phyloP scores from a whole-genome alignment of 2,113 vertebrate species.

The Hepsetus odoe region DNA sequence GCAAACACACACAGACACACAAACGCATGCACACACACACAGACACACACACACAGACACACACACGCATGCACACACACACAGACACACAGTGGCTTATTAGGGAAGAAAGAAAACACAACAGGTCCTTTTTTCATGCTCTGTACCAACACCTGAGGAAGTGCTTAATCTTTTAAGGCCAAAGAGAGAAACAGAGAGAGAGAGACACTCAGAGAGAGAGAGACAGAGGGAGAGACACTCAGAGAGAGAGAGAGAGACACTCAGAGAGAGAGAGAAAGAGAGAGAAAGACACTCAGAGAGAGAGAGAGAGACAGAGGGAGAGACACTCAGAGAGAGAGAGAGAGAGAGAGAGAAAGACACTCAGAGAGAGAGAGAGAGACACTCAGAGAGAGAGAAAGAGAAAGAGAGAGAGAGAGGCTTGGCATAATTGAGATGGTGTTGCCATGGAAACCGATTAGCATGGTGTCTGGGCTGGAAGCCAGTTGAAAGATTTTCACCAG shows the following conservation, averaged over 20 bases:
- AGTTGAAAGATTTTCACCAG: conserved; percentile 30
- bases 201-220: background rate
- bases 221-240: background rate
- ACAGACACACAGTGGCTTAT: too few relatives aligned
- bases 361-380: conserved; percentile 43
- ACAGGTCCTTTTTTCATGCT: conserved; percentile 4
- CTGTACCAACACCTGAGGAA: background rate
- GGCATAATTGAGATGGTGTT: conserved; percentile 61
- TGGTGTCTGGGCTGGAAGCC: conserved; percentile 46
- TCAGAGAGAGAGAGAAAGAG: conserved; percentile 36
- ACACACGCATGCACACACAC: too few relatives aligned
- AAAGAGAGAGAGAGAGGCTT: conserved; percentile 10
- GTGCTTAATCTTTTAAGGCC: conserved; percentile 20
- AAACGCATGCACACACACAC: background rate
- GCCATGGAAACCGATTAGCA: conserved; percentile 73
- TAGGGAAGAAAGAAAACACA: conserved; percentile 41
- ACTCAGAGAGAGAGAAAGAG: conserved; percentile 3
- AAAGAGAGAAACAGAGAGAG: conserved; percentile 46
- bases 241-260: conserved; percentile 34
- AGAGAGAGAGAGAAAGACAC: background rate
- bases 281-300: background rate
- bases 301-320: background rate
- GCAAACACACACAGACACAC: too few relatives aligned
- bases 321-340: conserved; percentile 3
- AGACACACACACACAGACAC: too few relatives aligned